Evolutionary conservation across 1,140 invertebrate species (phyloP), one percentile per base, ranked within the genome.

Genomic region (Drosophila saltans): DNA sequence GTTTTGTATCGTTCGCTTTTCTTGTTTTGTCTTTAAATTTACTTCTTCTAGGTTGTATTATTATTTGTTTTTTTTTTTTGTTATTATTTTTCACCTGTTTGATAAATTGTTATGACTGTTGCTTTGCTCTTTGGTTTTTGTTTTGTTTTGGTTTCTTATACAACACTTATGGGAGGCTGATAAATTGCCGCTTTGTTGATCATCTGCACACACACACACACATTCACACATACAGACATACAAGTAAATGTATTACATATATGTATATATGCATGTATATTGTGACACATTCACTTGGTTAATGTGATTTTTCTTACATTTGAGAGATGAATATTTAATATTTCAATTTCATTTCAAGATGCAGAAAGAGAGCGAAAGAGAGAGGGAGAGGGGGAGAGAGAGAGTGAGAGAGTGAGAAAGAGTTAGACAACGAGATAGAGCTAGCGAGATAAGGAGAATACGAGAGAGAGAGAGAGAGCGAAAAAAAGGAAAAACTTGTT

Each of bases 121-220:
- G 60, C 71, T 56, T 66, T 74, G 65, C 67, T 72, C 62, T 62
- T 65, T 62, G 64, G 21, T 40, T 30, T 74, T 68, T 83, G 72
- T 70, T 78, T 70, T 73, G 80, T 83, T 82, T 68, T 48, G 63
- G 4, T 3, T 16, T 16, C 16, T 36, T 36, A 36, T 69, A 88
- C 66, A 69, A 71, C 77, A 84, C 83, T 89, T 88, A 63, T 76
- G 83, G 83, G 83, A 89, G 89, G 84, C 84, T 88, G 84, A 89
- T 73, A 89, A 89, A 88, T 88, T 80, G 83, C 69, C 79, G 84
- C 74, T 88, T 74, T 81, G 83, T 77, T 80, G 74, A 69, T 79
- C 80, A 83, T 89, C 78, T 80, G 70, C 65, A 68, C 63, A 30
- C 63, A 66, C 30, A 76, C 75, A 48, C 0, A 45, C 16, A 7